Percentiles rank a stretch among this genome's conserved stretches.
Evolutionary conservation across 2,113 vertebrate genomes (phyloP).

Genomic region (Nothobranchius furzeri): DNA sequence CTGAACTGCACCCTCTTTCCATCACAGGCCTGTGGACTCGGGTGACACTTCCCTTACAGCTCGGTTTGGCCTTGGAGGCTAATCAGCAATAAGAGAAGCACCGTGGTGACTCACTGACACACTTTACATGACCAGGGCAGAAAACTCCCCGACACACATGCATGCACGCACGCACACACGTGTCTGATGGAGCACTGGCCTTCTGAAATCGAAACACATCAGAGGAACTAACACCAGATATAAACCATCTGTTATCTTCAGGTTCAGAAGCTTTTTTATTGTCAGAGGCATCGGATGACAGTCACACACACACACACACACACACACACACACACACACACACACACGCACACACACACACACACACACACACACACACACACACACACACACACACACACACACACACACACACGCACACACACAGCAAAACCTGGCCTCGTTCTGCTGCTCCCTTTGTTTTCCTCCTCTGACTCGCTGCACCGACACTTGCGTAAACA

Average conservation of each 20-base stretch:
- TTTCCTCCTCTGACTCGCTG: conserved; percentile 61
- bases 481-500: conserved; percentile 63
- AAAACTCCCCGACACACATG: conserved; percentile 23
- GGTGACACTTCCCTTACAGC: conserved; percentile 1
- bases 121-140: conserved; percentile 45
- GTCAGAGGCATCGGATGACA: no score
- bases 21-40: background rate
- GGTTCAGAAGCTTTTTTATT: no score
- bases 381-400: no score
- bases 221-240: background rate
- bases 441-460: conserved; percentile 46
- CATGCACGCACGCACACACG: no score
- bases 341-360: conserved; percentile 25
- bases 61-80: conserved; percentile 12
- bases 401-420: no score
- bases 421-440: background rate
- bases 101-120: conserved; percentile 66
- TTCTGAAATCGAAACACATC: no score
- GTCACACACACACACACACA: no score
- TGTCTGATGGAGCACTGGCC: conserved; percentile 72
- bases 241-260: no score
- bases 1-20: conserved; percentile 16
- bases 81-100: conserved; percentile 39
- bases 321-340: no score
- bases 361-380: conserved; percentile 20